A percentile compares a stretch with the other conserved stretches of the same genome.
These are phyloP conservation scores for Macrotrachela quadricornifera DNA, from an alignment of 1,140 invertebrate species.

Conservation along the genomic window DNA sequence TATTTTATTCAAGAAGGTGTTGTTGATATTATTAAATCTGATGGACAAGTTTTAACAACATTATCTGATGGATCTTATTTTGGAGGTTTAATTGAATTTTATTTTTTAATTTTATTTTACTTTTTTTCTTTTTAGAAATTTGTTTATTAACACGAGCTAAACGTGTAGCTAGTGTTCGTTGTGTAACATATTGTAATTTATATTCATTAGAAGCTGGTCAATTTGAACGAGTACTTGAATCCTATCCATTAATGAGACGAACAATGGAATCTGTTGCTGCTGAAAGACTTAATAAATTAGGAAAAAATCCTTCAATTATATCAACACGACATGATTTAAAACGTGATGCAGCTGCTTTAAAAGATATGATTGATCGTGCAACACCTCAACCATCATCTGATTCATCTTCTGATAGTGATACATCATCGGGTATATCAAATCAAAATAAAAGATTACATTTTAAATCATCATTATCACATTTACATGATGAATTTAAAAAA, in stretches of 20 bases:
- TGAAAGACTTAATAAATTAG: constrained; percentile 89
- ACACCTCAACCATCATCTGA: too few species aligned
- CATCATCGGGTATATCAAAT: neutral
- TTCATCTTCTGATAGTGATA: too few species aligned
- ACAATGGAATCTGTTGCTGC: constrained; percentile 97
- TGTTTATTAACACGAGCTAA: constrained; percentile 79
- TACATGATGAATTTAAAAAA: too few species aligned
- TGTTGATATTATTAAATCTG: constrained; percentile 70
- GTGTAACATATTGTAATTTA: constrained; percentile 93
- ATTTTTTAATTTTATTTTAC: neutral
- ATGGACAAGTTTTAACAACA: constrained; percentile 84
- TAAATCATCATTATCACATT: too few species aligned
- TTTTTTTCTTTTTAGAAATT: constrained; percentile 41
- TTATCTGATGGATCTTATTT: constrained; percentile 92
- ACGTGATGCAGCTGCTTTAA: constrained; percentile 2
- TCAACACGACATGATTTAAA: constrained; percentile 5
- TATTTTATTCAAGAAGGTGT: constrained; percentile 95
- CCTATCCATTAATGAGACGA: constrained; percentile 88
- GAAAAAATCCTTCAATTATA: constrained; percentile 67
- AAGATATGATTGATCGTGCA: constrained; percentile 6
- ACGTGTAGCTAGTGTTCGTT: constrained; percentile 76
- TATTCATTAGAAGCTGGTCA: constrained; percentile 92
- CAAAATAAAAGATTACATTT: neutral
- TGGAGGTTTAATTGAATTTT: constrained; percentile 38
- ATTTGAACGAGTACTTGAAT: constrained; percentile 84